A percentile compares a stretch with the other conserved stretches of the same genome.
These are phyloP conservation scores for Trichogramma evanescens DNA, from an alignment of 2,888 invertebrate species.

Conservation along the genomic window DNA sequence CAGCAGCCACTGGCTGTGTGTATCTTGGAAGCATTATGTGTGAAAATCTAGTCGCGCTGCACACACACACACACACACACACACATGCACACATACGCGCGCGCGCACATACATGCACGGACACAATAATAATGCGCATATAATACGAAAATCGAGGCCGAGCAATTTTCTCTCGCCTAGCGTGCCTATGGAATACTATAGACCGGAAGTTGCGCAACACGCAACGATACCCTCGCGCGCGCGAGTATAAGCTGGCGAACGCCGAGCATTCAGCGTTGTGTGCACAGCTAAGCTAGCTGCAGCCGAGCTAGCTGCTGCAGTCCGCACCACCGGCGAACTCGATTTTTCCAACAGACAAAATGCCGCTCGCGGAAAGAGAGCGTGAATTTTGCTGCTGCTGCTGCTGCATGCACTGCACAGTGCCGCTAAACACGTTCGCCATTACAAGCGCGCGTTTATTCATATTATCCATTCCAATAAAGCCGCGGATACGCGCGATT, in stretches of 20 bases:
- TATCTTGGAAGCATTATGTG: too few relatives aligned
- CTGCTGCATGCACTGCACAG: neutral
- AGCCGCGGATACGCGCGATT: neutral
- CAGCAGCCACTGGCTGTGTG: too few relatives aligned
- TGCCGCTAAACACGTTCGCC: neutral
- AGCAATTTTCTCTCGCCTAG: neutral
- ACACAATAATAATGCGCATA: neutral
- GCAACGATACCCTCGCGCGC: neutral
- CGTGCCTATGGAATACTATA: neutral
- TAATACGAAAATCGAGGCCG: neutral
- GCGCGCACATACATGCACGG: neutral
- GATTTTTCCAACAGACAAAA: too few relatives aligned
- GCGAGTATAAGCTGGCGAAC: neutral
- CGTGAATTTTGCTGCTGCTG: neutral
- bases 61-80: neutral
- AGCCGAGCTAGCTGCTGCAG: too few relatives aligned
- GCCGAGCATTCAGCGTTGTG: too few relatives aligned
- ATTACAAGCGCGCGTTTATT: neutral
- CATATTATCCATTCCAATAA: neutral
- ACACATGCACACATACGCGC: neutral
- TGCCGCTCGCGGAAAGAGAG: neutral
- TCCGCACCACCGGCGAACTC: too few relatives aligned
- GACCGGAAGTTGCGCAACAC: neutral
- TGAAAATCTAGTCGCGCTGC: conserved; percentile 1
- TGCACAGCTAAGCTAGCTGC: too few relatives aligned